Conservation (phyloP, 2,888 invertebrate species). For the Pyrgus malvae region DNA sequence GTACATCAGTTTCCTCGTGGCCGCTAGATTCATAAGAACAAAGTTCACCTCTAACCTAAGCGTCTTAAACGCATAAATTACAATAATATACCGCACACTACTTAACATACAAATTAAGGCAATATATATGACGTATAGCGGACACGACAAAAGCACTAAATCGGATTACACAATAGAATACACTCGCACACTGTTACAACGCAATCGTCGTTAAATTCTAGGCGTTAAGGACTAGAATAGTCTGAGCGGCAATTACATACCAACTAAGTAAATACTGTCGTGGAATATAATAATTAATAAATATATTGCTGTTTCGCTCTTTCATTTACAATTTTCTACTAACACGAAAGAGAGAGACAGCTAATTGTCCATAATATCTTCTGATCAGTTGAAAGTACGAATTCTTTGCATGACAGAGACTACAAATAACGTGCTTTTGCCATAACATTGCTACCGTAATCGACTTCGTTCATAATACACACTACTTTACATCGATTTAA, state of each 20-base stretch:
- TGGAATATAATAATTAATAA: conserved; percentile 1
- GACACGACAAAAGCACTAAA: background rate
- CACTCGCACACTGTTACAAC: background rate
- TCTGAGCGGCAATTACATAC: conserved; percentile 22
- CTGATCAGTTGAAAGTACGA: background rate
- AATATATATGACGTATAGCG: background rate
- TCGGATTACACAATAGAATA: background rate
- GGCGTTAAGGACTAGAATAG: conserved; percentile 23
- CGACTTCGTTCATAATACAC: conserved; percentile 3
- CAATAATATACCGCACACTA: conserved; percentile 18
- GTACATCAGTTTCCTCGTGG: conserved; percentile 25
- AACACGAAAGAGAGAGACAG: background rate
- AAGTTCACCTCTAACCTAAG: background rate
- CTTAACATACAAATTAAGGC: background rate
- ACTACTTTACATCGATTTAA: conserved; percentile 32
- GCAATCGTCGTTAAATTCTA: background rate
- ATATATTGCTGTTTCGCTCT: background rate
- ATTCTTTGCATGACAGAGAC: no score
- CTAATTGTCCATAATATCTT: background rate
- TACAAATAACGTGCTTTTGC: background rate
- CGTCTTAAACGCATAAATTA: background rate
- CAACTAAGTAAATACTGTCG: conserved; percentile 17
- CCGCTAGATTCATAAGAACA: background rate
- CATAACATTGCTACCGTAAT: background rate
- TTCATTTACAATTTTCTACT: background rate